phyloP scores from a whole-genome alignment of 2,888 invertebrate genomes.

The Deilephila porcellus region DNA sequence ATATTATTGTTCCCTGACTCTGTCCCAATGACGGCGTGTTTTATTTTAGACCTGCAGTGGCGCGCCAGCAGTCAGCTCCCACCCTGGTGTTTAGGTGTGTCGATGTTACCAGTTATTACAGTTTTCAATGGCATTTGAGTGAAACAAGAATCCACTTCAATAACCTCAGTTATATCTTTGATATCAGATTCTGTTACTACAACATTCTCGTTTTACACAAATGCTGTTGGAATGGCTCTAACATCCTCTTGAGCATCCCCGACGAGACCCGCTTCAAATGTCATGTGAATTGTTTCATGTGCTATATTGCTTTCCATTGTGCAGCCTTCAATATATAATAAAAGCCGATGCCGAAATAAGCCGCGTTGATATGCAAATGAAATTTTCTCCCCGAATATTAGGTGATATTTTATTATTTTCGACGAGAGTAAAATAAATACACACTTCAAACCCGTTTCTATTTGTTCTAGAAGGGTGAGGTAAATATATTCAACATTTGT shows the following conservation, averaged over 20 bases:
- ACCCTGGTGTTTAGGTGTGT: conserved; percentile 86
- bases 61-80: conserved; percentile 84
- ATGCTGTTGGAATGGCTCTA: conserved; percentile 66
- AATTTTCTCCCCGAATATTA: neutral
- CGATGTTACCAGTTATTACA: conserved; percentile 78
- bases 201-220: conserved; percentile 57
- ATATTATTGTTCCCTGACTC: conserved; percentile 58
- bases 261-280: conserved; percentile 62
- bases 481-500: too few species aligned
- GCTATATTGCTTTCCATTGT: conserved; percentile 74
- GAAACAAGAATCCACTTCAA: conserved; percentile 41
- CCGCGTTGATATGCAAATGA: neutral
- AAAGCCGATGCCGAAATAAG: conserved; percentile 1
- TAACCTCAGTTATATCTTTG: conserved; percentile 4
- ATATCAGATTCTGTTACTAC: conserved; percentile 17
- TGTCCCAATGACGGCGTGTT: conserved; percentile 78
- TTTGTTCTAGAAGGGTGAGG: neutral
- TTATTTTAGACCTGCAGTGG: conserved; percentile 85
- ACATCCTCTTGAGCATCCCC: conserved; percentile 57
- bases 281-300: conserved; percentile 56
- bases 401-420: neutral
- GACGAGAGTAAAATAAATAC: neutral
- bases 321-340: conserved; percentile 35
- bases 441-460: neutral
- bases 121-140: conserved; percentile 69